Percentiles rank a stretch among this genome's conserved stretches.
Evolutionary conservation across 2,888 invertebrate species (phyloP).

Genomic region (Chrysolina oricalcia): DNA sequence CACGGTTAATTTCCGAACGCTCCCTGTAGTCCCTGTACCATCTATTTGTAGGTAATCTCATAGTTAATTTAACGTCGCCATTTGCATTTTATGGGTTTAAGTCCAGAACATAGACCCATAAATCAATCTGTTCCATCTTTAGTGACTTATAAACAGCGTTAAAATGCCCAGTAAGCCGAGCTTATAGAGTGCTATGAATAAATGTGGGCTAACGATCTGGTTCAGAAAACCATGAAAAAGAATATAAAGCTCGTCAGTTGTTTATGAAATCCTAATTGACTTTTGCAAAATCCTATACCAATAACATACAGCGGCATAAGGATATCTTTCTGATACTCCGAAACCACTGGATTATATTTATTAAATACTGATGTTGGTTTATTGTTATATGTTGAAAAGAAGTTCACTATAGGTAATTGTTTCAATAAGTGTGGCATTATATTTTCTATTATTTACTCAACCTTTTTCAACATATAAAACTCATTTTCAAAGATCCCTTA

Average conservation of each 20-base stretch:
- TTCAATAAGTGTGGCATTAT: too few species aligned
- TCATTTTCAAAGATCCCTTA: too few species aligned
- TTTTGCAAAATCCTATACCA: too few species aligned
- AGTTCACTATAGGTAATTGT: too few species aligned
- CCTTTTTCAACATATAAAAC: too few species aligned
- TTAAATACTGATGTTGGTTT: too few species aligned
- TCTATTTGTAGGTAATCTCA: conserved; percentile 20
- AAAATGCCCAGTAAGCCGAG: background rate
- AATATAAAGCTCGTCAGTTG: background rate
- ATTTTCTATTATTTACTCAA: too few species aligned
- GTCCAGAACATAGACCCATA: conserved; percentile 3
- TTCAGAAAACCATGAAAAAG: background rate
- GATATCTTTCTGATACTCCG: too few species aligned
- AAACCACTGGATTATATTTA: too few species aligned
- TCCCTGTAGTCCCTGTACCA: background rate
- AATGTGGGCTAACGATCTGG: background rate
- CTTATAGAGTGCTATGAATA: background rate
- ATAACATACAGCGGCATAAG: too few species aligned
- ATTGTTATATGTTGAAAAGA: too few species aligned
- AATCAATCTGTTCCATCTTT: background rate
- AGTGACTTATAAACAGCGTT: background rate
- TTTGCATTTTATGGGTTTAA: conserved; percentile 13
- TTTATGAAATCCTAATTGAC: too few species aligned
- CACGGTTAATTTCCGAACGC: background rate
- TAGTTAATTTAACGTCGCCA: background rate